Evolutionary conservation across 1,140 invertebrate genomes (phyloP).

Genomic region (Conus ventricosus): DNA sequence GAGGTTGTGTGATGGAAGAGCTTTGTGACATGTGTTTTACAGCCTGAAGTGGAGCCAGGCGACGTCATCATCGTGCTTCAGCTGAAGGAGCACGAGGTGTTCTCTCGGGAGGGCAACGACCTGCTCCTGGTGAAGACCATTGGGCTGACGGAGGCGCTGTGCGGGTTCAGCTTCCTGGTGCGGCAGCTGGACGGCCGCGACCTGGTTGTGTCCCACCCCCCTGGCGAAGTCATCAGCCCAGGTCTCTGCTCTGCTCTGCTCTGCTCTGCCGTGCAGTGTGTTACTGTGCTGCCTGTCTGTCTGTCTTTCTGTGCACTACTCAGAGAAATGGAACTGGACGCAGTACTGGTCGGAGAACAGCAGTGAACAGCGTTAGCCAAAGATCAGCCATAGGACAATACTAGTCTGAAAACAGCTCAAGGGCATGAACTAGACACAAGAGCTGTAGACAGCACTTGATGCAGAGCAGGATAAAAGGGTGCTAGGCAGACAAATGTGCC

Average conservation of each 20-base stretch:
- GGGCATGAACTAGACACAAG: no score
- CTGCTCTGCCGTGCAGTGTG: background rate
- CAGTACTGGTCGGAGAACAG: background rate
- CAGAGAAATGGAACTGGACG: background rate
- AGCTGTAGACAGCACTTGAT: no score
- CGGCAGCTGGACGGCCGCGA: conserved; percentile 94
- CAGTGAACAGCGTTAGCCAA: no score
- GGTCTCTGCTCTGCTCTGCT: conserved; percentile 74
- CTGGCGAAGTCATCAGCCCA: conserved; percentile 90
- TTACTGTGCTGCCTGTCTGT: conserved; percentile 1
- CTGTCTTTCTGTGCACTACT: background rate
- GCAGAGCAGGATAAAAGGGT: no score
- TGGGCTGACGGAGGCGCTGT: conserved; percentile 93
- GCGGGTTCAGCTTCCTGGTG: conserved; percentile 96
- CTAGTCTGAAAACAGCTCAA: no score
- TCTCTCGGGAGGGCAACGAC: conserved; percentile 89
- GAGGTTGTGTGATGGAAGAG: no score
- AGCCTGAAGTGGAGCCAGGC: conserved; percentile 91
- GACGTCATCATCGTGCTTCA: conserved; percentile 98
- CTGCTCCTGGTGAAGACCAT: conserved; percentile 86
- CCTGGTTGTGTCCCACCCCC: conserved; percentile 88
- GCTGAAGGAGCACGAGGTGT: conserved; percentile 92
- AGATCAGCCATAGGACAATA: no score
- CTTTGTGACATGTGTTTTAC: conserved; percentile 35
- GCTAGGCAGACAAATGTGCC: no score